phyloP scores from a whole-genome alignment of 1,140 invertebrate species.

The Rhopalosiphum padi region DNA sequence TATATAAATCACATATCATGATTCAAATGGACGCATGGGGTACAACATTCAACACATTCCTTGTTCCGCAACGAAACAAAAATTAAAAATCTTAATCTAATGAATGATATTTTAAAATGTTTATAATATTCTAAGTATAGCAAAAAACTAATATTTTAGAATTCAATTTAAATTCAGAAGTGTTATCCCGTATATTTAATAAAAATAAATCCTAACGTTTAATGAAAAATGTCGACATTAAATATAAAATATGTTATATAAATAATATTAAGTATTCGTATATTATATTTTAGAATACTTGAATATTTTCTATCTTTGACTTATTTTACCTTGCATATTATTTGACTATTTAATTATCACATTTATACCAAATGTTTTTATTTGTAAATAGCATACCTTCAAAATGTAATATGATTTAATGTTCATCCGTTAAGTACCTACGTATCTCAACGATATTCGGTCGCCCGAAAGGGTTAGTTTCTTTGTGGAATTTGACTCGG shows the following conservation, averaged over 20 bases:
- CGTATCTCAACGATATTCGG: not conserved
- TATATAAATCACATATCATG: too few relatives aligned
- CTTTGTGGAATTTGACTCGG: conserved; percentile 43
- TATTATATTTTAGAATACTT: too few relatives aligned
- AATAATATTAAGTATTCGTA: not conserved
- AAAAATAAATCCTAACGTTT: too few relatives aligned
- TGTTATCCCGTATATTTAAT: too few relatives aligned
- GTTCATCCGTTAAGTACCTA: not conserved
- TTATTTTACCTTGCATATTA: not conserved
- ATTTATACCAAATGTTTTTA: not conserved
- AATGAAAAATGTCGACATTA: too few relatives aligned
- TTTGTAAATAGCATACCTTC: not conserved
- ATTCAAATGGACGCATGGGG: not conserved
- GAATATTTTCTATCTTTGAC: not conserved
- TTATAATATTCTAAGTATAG: too few relatives aligned
- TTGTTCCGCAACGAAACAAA: not conserved
- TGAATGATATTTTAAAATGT: not conserved
- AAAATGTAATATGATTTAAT: conserved; percentile 9
- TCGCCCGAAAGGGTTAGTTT: conserved; percentile 27
- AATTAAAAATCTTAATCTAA: not conserved
- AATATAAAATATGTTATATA: not conserved
- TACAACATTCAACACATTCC: not conserved
- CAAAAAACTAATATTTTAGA: too few relatives aligned
- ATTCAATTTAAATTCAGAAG: too few relatives aligned
- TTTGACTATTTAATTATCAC: not conserved